Conservation (phyloP, 92 coral and sea anemone genomes). For the Phymanthus crucifer region DNA sequence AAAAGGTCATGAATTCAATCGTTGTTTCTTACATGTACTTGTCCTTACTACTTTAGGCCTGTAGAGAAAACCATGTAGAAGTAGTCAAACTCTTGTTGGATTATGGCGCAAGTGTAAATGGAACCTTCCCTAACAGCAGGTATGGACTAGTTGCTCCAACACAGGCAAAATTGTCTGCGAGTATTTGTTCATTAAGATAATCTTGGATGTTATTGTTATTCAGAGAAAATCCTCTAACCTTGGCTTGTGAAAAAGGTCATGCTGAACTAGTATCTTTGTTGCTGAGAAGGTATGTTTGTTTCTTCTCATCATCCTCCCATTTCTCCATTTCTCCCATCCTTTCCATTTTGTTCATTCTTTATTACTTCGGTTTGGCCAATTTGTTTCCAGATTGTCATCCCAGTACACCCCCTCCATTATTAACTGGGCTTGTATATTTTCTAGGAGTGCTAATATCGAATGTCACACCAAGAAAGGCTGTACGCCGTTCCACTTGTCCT, state of each 20-base stretch:
- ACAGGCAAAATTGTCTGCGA: too few relatives aligned
- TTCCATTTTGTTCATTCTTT: neutral
- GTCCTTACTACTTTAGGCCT: conserved; percentile 61
- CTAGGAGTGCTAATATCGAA: conserved; percentile 92
- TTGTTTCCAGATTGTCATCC: neutral
- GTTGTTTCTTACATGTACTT: too few relatives aligned
- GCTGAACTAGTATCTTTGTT: conserved; percentile 78
- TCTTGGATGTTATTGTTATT: neutral
- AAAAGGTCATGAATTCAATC: too few relatives aligned
- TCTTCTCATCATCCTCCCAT: neutral
- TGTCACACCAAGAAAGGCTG: conserved; percentile 99
- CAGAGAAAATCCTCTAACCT: conserved; percentile 93
- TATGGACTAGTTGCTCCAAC: conserved; percentile 9
- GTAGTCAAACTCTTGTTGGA: conserved; percentile 90
- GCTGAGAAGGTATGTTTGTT: conserved; percentile 61
- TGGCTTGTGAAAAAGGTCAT: conserved; percentile 97
- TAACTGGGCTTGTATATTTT: neutral
- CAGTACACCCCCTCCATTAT: neutral
- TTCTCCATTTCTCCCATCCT: neutral
- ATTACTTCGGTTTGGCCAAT: too few relatives aligned
- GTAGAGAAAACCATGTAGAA: conserved; percentile 96
- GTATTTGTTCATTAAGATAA: neutral
- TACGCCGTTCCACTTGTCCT: conserved; percentile 91
- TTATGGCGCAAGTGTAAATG: conserved; percentile 98
- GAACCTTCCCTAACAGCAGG: conserved; percentile 99